Percentiles rank a stretch among this genome's conserved stretches.
phyloP scores from a whole-genome alignment of 2,888 invertebrate species.

The Mythimna pallens region DNA sequence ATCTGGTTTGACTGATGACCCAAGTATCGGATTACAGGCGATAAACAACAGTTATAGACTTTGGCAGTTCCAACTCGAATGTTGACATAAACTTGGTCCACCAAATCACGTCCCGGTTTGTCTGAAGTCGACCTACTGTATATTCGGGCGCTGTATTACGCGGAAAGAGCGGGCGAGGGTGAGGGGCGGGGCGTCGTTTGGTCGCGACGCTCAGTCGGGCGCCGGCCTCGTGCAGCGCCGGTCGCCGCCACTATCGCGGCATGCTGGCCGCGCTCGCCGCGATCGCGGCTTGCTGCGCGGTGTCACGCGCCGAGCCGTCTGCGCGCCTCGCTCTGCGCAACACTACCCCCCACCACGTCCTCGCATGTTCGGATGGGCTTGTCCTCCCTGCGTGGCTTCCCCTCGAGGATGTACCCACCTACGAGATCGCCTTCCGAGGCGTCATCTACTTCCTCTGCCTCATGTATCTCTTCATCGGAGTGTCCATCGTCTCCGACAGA shows the following conservation, averaged over 20 bases:
- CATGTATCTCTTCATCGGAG: constrained; percentile 99
- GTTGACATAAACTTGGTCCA: constrained; percentile 48
- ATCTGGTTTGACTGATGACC: constrained; percentile 46
- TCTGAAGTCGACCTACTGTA: constrained; percentile 62
- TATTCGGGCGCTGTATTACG: constrained; percentile 50
- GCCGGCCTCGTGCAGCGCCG: constrained; percentile 88
- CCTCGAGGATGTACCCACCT: constrained; percentile 93
- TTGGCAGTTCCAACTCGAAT: constrained; percentile 44
- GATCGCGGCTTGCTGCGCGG: constrained; percentile 87
- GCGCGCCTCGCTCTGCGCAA: constrained; percentile 82
- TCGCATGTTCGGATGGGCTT: constrained; percentile 95
- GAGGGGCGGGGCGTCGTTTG: constrained; percentile 67
- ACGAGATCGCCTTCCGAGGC: constrained; percentile 96
- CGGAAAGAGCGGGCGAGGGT: constrained; percentile 65
- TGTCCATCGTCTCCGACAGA: constrained; percentile 99
- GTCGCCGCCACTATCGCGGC: constrained; percentile 86
- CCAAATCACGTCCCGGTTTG: constrained; percentile 52
- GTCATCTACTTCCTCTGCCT: constrained; percentile 96
- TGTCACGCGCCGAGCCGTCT: constrained; percentile 84
- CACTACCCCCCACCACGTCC: constrained; percentile 81
- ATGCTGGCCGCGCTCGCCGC: constrained; percentile 86
- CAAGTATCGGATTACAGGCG: constrained; percentile 40
- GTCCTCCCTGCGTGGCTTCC: constrained; percentile 97
- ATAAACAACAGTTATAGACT: constrained; percentile 31
- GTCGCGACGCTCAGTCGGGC: constrained; percentile 87